Evolutionary conservation across 1,140 invertebrate genomes (phyloP).

Genomic region (Brachionus rubens): DNA sequence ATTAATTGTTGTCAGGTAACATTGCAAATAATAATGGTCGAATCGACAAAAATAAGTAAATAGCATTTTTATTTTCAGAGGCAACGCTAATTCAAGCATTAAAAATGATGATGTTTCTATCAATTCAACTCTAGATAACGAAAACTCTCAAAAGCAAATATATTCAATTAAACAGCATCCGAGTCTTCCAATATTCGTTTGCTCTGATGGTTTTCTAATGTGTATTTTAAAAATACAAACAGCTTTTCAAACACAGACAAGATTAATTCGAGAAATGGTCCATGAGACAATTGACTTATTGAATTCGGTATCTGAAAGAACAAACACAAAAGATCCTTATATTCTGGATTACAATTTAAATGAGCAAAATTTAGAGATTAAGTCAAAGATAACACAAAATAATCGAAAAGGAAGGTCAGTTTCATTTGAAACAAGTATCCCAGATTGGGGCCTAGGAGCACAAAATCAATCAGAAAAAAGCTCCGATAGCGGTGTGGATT

Average conservation of each 20-base stretch:
- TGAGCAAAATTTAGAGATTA: background rate
- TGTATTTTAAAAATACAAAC: slow-evolving; percentile 49
- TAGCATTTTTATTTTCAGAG: background rate
- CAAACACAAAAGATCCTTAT: background rate
- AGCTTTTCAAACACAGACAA: background rate
- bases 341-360: background rate
- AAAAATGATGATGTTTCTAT: slow-evolving; percentile 1
- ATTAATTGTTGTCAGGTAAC: slow-evolving; percentile 52
- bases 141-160: slow-evolving; percentile 51
- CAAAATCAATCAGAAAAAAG: background rate
- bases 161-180: slow-evolving; percentile 58
- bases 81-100: background rate
- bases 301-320: slow-evolving; percentile 38
- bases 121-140: slow-evolving; percentile 43
- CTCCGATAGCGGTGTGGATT: slow-evolving; percentile 1
- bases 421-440: background rate
- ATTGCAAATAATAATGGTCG: background rate
- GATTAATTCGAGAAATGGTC: slow-evolving; percentile 13
- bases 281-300: slow-evolving; percentile 5
- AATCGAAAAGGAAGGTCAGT: background rate
- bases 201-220: slow-evolving; percentile 58
- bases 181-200: slow-evolving; percentile 55
- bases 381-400: background rate
- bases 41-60: background rate
- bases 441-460: slow-evolving; percentile 7